Evolutionary conservation across 2,797 vertebrate genomes (phyloP), one percentile per base, ranked within the genome.

Genomic region (Mormyrops attenuatus): DNA sequence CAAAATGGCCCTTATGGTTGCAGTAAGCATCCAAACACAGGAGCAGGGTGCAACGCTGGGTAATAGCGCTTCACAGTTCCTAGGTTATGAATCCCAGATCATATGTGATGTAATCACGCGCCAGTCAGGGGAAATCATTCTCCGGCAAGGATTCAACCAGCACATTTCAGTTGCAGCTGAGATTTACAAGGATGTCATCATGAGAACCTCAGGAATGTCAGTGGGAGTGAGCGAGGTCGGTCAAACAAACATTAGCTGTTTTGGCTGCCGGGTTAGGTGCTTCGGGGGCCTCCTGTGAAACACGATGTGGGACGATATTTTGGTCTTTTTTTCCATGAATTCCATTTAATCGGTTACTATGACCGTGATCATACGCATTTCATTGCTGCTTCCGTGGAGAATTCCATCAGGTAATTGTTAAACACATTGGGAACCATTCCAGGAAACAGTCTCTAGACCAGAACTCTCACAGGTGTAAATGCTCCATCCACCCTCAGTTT

Each of bases 161-260:
- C 69, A 80, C 5, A 41, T 90, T 57, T 77, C 20, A 87, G 26
- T 57, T 55, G 26, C 50, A 73, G 50, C 50, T 22, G 41, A 17
- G 5, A n/a, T 88, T 90, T 88, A 49, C 17, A 30, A 47, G 47
- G 20, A 87, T 88, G 85, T 80, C 38, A 38, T 47, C 66, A 90
- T 22, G 69, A 88, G 52, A 82, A 49, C 89, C 47, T 88, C 69
- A 50, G 66, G 88, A 85, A 63, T 84, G 73, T 89, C 22, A 38
- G n/a, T 44, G 11, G 5, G 11, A 9, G 55, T 26, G 77, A 60
- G 38, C n/a, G 11, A 60, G 38, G 55, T 63, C 41, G 57, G 53
- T 26, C 47, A 7, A 50, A 57, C 53, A 6, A 85, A 63, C 82
- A 17, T 49, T 1, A 11, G 8, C 9, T 44, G 38, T 80, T 88